These are phyloP conservation scores for Acutogordius australiensis DNA, from an alignment of 2,888 invertebrate genomes.

Conservation along the genomic window DNA sequence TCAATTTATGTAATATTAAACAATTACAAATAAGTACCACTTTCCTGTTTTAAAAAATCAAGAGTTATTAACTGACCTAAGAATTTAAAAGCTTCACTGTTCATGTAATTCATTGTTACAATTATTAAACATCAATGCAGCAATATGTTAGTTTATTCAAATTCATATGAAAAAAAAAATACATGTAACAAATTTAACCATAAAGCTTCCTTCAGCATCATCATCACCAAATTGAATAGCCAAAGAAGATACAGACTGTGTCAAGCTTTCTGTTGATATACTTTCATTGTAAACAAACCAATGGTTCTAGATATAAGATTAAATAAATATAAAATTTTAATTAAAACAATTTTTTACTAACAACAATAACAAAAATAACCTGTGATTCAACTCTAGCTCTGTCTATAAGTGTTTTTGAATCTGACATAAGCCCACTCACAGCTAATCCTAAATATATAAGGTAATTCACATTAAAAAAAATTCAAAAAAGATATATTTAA, in stretches of 20 bases:
- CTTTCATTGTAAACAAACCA: constrained; percentile 89
- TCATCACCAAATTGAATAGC: constrained; percentile 99
- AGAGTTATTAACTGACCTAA: no score
- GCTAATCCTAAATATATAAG: constrained; percentile 39
- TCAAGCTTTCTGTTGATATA: constrained; percentile 85
- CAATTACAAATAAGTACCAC: no score
- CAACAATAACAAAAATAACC: no score
- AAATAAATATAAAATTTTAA: constrained; percentile 5
- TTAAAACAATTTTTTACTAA: no score
- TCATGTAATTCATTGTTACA: no score
- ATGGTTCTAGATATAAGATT: constrained; percentile 35
- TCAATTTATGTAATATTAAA: no score
- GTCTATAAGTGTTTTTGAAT: constrained; percentile 70
- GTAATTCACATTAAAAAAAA: constrained; percentile 8
- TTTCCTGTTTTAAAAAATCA: no score
- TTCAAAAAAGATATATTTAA: constrained; percentile 12
- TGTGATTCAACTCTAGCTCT: constrained; percentile 80
- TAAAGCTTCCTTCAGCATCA: constrained; percentile 44
- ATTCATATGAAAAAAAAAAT: no score
- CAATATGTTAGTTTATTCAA: no score
- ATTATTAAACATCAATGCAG: no score
- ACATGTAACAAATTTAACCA: constrained; percentile 44
- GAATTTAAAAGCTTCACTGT: no score
- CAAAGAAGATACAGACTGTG: constrained; percentile 85
- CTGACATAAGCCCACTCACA: constrained; percentile 85